Evolutionary conservation across 2,113 vertebrate species (phyloP), one percentile per base, ranked within the genome.

Genomic region (Cochlearius cochlearius): DNA sequence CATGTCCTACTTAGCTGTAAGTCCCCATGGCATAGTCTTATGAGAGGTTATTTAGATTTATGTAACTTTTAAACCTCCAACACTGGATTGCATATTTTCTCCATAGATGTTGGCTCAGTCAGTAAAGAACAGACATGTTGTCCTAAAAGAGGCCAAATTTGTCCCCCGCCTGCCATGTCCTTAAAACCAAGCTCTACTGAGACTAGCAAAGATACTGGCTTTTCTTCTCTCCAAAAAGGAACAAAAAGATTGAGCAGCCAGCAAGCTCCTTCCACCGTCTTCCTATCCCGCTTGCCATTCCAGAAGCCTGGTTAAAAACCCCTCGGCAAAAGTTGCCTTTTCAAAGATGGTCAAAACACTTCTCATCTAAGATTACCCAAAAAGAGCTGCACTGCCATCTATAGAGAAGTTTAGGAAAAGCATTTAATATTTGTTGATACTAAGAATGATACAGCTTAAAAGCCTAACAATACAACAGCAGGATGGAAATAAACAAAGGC

Each of bases 111-210:
- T 68, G 26, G 11, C 29, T 26, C 29, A 72, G 16, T 47, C 27
- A 69, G 18, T 10, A 20, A 79, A 50, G 20, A 86, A 62, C 22
- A 82, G 3, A 29, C 52, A 7, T 5, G 21, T 1, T 74, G 26
- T 18, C 34, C 10, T 39, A 41, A 18, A 50, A 63, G 32, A 74
- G 3, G 18, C 6, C 8, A 47, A 59, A 13, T 34, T 53, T n/a
- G n/a, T 34, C 18, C 5, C 7, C 0, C 0, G 12, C 1, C 1
- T 0, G n/a, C 29, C 1, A 8, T 9, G 15, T 38, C 26, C 58
- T 89, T 72, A 64, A 64, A 86, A 83, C 20, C 13, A 64, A 76
- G 7, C 34, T 47, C 22, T 32, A 55, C 19, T 41, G 36, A 64
- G 11, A 85, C 20, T 2, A 88, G 34, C 59, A 89, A 39, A 89